phyloP scores from a whole-genome alignment of 2,797 vertebrate species.

The Micropoecilia bifurca region DNA sequence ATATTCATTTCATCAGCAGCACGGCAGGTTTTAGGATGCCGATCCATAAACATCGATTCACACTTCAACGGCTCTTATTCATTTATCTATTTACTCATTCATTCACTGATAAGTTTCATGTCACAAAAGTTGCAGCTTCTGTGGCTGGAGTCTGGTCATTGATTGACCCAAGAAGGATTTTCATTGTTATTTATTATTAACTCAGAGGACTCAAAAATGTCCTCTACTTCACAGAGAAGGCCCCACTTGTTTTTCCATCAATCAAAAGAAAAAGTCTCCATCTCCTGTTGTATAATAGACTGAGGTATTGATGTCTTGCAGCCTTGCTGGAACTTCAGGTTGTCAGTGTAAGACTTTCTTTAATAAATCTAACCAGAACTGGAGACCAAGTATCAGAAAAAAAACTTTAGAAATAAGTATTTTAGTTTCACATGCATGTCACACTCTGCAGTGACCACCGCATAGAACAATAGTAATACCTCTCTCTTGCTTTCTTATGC shows the following conservation, averaged over 20 bases:
- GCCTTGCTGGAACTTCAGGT: conserved; percentile 22
- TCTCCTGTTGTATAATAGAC: conserved; percentile 21
- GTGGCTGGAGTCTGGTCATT: conserved; percentile 53
- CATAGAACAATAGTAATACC: conserved; percentile 49
- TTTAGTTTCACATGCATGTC: conserved; percentile 38
- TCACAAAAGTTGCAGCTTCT: conserved; percentile 55
- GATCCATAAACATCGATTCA: conserved; percentile 80
- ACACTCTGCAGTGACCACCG: conserved; percentile 39
- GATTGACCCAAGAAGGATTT: conserved; percentile 45
- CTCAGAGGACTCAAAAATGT: conserved; percentile 25
- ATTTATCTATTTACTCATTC: conserved; percentile 80
- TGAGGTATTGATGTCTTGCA: conserved; percentile 31
- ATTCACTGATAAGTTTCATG: conserved; percentile 67
- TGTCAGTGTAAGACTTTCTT: conserved; percentile 26
- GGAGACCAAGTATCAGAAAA: conserved; percentile 16
- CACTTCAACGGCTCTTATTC: conserved; percentile 73
- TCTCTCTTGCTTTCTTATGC: conserved; percentile 14
- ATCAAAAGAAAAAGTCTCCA: conserved; percentile 15
- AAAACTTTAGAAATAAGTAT: conserved; percentile 28
- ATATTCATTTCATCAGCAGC: conserved; percentile 62
- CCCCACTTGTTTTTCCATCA: conserved; percentile 28
- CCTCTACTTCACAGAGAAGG: conserved; percentile 20
- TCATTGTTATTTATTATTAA: conserved; percentile 17
- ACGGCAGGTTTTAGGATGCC: conserved; percentile 62
- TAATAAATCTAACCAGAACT: conserved; percentile 35